Evolutionary conservation across 2,113 vertebrate genomes (phyloP), one percentile per base, ranked within the genome.

Genomic region (Cryptotis parvus): DNA sequence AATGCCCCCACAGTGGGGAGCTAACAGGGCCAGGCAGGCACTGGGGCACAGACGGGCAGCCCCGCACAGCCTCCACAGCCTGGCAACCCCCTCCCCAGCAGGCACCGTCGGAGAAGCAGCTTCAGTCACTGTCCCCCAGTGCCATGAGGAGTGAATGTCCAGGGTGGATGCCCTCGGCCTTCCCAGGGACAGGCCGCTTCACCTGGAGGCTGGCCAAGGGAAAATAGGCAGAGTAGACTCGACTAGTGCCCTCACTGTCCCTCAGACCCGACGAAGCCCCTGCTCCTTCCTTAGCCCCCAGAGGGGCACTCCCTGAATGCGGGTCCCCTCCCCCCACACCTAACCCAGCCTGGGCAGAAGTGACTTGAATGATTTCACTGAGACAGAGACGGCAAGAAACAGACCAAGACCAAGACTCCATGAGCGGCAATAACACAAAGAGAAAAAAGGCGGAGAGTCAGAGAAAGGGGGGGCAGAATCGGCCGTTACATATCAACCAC

Each of bases 281-380:
- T 7, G 75, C 33, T 18, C 52, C 66, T 82, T 31, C 33, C 39
- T 70, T 12, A 9, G 55, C 63, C 49, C 4, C 33, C 20, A 9
- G 31, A 0, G 1, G 61, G 73, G 35, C 5, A 6, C 55, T 20
- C 80, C 6, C 26, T 55, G 87, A 3, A 5, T 11, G 0, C 0
- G 0, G 26, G 39, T 35, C 63, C 35, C 49, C 58, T 61, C n/a
- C 1, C 31, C 14, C 69, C n/a, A n/a, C n/a, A n/a, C n/a, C n/a
- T n/a, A n/a, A n/a, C n/a, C n/a, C n/a, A n/a, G n/a, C n/a, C n/a
- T n/a, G 15, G 4, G 14, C 2, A 16, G n/a, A n/a, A 89, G n/a
- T 74, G 52, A 75, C 18, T n/a, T n/a, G 76, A 76, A 37, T 33
- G 77, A 81, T 35, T 6, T 35, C 63, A 10, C 31, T 52, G 49